Conservation (phyloP, 1,140 invertebrate species). For the Ephestia elutella region DNA sequence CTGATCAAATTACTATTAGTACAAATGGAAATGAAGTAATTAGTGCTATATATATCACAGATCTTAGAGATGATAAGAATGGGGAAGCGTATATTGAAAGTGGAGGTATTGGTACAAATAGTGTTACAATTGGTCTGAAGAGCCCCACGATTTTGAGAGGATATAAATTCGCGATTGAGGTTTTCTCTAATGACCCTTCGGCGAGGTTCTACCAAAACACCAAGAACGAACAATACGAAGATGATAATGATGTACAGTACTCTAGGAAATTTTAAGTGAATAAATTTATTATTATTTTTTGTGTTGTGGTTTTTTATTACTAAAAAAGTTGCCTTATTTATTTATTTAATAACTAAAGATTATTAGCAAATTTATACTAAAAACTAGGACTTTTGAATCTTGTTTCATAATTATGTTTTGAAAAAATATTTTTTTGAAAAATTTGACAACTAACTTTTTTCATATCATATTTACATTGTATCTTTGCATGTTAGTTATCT, state of each 20-base stretch:
- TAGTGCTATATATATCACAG: constrained; percentile 38
- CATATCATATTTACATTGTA: too few relatives aligned
- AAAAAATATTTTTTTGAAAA: too few relatives aligned
- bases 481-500: too few relatives aligned
- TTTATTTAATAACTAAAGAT: too few relatives aligned
- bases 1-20: constrained; percentile 48
- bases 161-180: constrained; percentile 56
- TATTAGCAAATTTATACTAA: too few relatives aligned
- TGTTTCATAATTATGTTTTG: too few relatives aligned
- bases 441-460: too few relatives aligned
- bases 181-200: constrained; percentile 40
- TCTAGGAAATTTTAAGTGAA: constrained; percentile 36
- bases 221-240: constrained; percentile 21
- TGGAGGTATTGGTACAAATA: constrained; percentile 18
- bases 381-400: too few relatives aligned
- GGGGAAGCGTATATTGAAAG: constrained; percentile 17
- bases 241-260: constrained; percentile 28
- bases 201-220: constrained; percentile 19
- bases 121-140: constrained; percentile 32
- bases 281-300: neutral
- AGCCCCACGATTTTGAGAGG: constrained; percentile 55
- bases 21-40: constrained; percentile 47
- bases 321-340: too few relatives aligned
- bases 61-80: constrained; percentile 14
- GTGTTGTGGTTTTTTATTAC: neutral